These are phyloP conservation scores for Brachionus rubens DNA, from an alignment of 1,140 invertebrate species.

Conservation along the genomic window DNA sequence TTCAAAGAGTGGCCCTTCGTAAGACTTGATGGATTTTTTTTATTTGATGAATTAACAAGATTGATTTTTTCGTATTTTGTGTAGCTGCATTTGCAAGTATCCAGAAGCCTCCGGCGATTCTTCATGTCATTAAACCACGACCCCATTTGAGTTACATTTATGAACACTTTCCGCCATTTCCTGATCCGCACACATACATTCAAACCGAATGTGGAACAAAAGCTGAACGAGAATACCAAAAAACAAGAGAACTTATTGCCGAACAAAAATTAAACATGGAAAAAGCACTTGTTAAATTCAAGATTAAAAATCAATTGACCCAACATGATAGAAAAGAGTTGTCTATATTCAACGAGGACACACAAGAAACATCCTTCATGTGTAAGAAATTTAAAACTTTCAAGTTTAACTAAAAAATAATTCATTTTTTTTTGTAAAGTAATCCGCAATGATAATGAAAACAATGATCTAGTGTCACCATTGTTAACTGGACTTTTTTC, in stretches of 20 bases:
- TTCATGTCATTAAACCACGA: slow-evolving; percentile 1
- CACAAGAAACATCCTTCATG: neutral
- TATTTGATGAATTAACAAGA: no score
- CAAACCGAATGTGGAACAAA: slow-evolving; percentile 13
- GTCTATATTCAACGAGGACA: slow-evolving; percentile 19
- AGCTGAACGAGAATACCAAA: slow-evolving; percentile 28
- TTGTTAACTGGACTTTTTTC: no score
- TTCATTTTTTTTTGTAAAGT: no score
- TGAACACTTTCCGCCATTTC: slow-evolving; percentile 44
- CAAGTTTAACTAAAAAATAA: no score
- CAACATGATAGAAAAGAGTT: neutral
- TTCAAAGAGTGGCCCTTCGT: neutral
- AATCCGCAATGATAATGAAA: no score
- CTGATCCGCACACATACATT: slow-evolving; percentile 41
- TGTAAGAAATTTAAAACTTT: neutral
- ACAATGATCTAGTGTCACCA: no score
- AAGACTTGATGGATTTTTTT: neutral
- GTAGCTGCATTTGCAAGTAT: neutral
- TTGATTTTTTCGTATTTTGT: neutral
- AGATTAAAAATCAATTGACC: slow-evolving; percentile 12
- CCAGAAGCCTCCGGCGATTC: slow-evolving; percentile 3
- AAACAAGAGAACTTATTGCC: slow-evolving; percentile 23
- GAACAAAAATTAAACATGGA: slow-evolving; percentile 42
- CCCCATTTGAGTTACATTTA: slow-evolving; percentile 24
- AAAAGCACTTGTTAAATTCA: slow-evolving; percentile 16